phyloP scores from a whole-genome alignment of 1,140 invertebrate species.

The Oppia nitens region DNA sequence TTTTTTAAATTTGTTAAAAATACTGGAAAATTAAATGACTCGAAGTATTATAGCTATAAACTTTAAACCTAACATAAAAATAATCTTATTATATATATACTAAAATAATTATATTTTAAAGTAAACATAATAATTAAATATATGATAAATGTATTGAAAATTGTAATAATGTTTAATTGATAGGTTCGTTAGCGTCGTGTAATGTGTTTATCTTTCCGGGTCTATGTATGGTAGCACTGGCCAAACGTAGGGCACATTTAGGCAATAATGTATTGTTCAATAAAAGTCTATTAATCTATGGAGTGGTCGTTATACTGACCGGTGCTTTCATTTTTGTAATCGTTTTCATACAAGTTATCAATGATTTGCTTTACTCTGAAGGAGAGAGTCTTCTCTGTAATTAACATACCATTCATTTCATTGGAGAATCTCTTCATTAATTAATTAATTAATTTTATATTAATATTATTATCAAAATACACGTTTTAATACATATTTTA shows the following conservation, averaged over 20 bases:
- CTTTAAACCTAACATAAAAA: no score
- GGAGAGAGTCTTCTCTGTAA: neutral
- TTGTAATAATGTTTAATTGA: no score
- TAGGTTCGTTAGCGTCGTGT: constrained; percentile 30
- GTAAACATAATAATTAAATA: neutral
- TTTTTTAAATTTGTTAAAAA: neutral
- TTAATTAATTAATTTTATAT: no score
- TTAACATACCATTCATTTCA: no score
- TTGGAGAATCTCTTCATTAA: no score
- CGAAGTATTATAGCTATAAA: neutral
- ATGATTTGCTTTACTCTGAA: neutral
- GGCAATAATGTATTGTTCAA: neutral
- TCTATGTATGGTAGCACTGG: constrained; percentile 15
- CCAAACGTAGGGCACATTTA: neutral
- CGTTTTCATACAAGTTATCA: constrained; percentile 13
- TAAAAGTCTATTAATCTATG: constrained; percentile 1
- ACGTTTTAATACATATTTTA: no score
- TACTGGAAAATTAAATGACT: neutral
- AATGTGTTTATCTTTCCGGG: constrained; percentile 20
- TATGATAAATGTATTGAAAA: neutral
- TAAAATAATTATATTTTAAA: no score
- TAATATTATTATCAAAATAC: no score
- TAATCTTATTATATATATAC: no score
- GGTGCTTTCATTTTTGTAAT: constrained; percentile 16
- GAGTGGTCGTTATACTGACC: constrained; percentile 2